Evolutionary conservation across 2,113 vertebrate species (phyloP).

Genomic region (Panurus biarmicus): DNA sequence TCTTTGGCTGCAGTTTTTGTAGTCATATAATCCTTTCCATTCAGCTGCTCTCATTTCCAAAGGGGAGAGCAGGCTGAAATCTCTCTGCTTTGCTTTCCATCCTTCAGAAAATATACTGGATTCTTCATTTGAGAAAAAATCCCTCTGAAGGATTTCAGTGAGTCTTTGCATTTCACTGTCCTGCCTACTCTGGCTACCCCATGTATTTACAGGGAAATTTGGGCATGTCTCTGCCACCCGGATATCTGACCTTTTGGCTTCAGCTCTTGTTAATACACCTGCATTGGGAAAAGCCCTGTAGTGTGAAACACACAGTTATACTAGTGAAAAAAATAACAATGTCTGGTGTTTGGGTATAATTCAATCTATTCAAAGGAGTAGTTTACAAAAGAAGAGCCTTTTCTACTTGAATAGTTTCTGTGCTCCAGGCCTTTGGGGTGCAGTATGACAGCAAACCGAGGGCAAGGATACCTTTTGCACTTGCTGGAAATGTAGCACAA

Average conservation of each 20-base stretch:
- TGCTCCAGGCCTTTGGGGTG: not conserved
- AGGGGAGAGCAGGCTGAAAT: not conserved
- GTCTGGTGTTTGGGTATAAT: rapidly evolving
- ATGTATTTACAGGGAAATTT: not conserved
- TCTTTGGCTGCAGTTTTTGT: not conserved
- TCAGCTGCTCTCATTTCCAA: not conserved
- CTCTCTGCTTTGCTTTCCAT: not conserved
- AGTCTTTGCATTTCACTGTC: not conserved
- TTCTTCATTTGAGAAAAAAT: not conserved
- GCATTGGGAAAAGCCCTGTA: not conserved
- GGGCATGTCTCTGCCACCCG: not conserved
- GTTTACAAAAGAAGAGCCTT: not conserved
- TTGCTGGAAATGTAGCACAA: not conserved
- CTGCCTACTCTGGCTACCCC: not conserved
- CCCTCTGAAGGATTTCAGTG: not conserved
- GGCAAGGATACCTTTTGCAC: not conserved
- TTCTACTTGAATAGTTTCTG: not conserved
- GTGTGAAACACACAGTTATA: not conserved
- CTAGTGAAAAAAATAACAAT: not conserved
- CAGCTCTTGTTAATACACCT: not conserved
- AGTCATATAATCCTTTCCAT: not conserved
- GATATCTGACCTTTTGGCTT: not conserved
- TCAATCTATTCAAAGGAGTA: not conserved
- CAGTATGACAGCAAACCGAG: not conserved
- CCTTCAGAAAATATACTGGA: not conserved